These are phyloP conservation scores for Eupithecia subfuscata DNA, from an alignment of 2,888 invertebrate species.

Conservation along the genomic window DNA sequence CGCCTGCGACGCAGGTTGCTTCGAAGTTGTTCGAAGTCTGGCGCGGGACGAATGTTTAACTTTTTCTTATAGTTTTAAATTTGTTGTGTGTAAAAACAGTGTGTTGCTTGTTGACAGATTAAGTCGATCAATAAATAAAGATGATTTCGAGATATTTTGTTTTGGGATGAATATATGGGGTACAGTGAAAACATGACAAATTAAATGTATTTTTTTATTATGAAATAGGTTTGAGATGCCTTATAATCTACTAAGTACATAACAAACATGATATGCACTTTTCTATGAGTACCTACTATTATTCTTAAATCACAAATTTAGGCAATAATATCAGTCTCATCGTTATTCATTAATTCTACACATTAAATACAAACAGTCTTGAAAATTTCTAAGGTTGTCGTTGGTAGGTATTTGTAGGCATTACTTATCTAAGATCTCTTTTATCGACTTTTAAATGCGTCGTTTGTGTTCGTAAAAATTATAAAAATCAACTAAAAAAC, in stretches of 20 bases:
- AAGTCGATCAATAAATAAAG: too few relatives aligned
- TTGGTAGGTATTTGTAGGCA: conserved; percentile 18
- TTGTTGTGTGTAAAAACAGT: too few relatives aligned
- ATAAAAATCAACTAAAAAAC: conserved; percentile 18
- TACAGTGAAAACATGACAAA: conserved; percentile 16
- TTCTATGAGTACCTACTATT: conserved; percentile 5
- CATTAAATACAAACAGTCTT: conserved; percentile 18
- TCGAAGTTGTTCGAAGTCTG: too few relatives aligned
- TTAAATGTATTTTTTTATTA: conserved; percentile 7
- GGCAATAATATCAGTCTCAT: conserved; percentile 20
- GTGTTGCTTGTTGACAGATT: too few relatives aligned
- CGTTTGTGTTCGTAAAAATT: conserved; percentile 9
- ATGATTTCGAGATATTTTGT: too few relatives aligned
- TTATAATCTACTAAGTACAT: conserved; percentile 7
- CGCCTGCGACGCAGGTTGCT: too few relatives aligned
- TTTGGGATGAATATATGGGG: not conserved
- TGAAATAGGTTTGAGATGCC: conserved; percentile 8
- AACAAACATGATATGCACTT: conserved; percentile 8
- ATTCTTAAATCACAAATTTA: conserved; percentile 1
- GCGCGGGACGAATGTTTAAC: too few relatives aligned
- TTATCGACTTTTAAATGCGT: conserved; percentile 17
- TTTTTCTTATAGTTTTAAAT: too few relatives aligned
- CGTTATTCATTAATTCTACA: conserved; percentile 20
- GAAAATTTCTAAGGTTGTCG: conserved; percentile 20
- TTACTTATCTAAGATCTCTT: conserved; percentile 16